Base-by-base conservation (phyloP, 2,888 invertebrate genomes). In the Leucophora obtusa region DNA sequence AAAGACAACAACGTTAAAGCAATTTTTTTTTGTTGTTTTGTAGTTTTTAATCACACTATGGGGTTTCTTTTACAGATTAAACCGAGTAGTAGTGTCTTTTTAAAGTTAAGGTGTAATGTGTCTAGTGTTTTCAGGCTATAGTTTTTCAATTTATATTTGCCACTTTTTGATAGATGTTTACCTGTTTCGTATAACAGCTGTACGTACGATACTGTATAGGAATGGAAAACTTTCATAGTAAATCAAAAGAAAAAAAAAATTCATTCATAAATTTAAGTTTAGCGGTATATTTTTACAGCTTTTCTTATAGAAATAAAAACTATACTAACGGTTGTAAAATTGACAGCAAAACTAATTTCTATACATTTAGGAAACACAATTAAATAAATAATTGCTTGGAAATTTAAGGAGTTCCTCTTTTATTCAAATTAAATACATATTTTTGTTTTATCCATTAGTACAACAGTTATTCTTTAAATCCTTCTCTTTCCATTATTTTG, bases 81-180 rank as follows among this genome's bases (percentile, higher is more conserved):
- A 35, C 18, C 54, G 21, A 18, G 73, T 21, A 33, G 9, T 14
- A 10, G 28, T 14, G 15, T 17, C 14, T 24, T 28, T n/a, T 35
- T 28, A 50, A 53, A 62, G 72, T 65, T 58, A 75, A 80, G 73
- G 73, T 73, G 80, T 65, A 69, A 66, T 54, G 69, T 81, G 77
- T 74, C 73, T 73, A 43, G 58, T 70, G 81, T 77, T 74, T 81
- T 81, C 73, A 77, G 81, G 81, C 81, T 77, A 73, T 70, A 73
- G 79, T 79, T 77, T 79, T 82, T 82, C 82, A 77, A 82, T 82
- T 82, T 82, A 77, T 82, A 82, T 82, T 82, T 80, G 77, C 82
- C 79, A 82, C 79, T 70, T 77, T 73, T 79, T 79, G 79, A 79
- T 82, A 82, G 77, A 79, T 76, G 79, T 62, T 69, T 71, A 79